These are phyloP conservation scores for Drosophila lacicola DNA, from an alignment of 2,888 invertebrate species.

Conservation along the genomic window DNA sequence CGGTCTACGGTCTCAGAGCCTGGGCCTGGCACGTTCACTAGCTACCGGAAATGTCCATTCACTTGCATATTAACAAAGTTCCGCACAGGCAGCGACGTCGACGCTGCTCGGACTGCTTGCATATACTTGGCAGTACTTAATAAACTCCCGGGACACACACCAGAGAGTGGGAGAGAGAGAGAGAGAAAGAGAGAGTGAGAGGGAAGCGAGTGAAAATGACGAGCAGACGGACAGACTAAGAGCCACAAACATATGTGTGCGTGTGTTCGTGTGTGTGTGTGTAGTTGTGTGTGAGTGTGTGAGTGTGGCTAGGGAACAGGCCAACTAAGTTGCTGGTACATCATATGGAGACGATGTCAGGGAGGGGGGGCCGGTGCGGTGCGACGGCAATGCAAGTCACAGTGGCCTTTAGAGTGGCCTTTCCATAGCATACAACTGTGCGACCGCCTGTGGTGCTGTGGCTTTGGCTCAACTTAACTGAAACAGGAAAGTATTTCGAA, in stretches of 20 bases:
- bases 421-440: slow-evolving; percentile 73
- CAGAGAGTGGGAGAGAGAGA: slow-evolving; percentile 14
- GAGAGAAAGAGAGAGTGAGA: background rate
- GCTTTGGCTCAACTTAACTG: slow-evolving; percentile 55
- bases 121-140: slow-evolving; percentile 76
- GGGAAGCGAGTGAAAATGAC: slow-evolving; percentile 30
- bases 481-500: slow-evolving; percentile 81
- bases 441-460: slow-evolving; percentile 62
- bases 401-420: slow-evolving; percentile 55
- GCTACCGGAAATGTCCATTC: slow-evolving; percentile 82
- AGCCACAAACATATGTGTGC: slow-evolving; percentile 6
- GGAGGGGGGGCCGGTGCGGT: background rate
- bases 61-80: slow-evolving; percentile 80
- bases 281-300: background rate
- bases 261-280: background rate
- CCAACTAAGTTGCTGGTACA: slow-evolving; percentile 67
- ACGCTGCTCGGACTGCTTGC: slow-evolving; percentile 51
- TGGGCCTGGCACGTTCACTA: slow-evolving; percentile 67
- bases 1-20: slow-evolving; percentile 16
- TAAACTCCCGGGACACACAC: slow-evolving; percentile 66
- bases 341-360: slow-evolving; percentile 39
- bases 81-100: slow-evolving; percentile 64
- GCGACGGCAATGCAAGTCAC: slow-evolving; percentile 43
- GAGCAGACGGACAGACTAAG: slow-evolving; percentile 27
- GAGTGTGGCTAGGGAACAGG: slow-evolving; percentile 36